phyloP scores from a whole-genome alignment of 1,140 invertebrate species.

The Scaptodrosophila lebanonensis region DNA sequence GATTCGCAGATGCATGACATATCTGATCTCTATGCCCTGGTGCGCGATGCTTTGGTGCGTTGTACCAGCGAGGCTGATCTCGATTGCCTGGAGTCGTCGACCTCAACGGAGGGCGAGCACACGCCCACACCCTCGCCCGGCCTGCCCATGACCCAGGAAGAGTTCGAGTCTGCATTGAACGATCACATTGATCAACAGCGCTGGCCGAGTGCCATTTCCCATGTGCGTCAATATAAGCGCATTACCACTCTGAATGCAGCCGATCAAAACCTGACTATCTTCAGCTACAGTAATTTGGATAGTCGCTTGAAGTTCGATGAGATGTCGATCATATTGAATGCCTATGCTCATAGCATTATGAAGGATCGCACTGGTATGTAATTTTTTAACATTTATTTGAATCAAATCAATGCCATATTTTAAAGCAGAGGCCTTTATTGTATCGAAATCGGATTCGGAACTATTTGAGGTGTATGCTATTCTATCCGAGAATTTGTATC shows the following conservation, averaged over 20 bases:
- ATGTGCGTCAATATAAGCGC: conserved; percentile 72
- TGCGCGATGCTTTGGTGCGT: conserved; percentile 72
- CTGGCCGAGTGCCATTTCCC: conserved; percentile 69
- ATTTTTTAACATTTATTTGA: background rate
- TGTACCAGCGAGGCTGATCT: conserved; percentile 68
- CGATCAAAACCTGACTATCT: conserved; percentile 61
- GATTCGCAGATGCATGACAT: conserved; percentile 75
- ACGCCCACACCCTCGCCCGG: conserved; percentile 75
- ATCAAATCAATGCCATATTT: background rate
- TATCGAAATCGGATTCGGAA: conserved; percentile 74
- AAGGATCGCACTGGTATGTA: conserved; percentile 70
- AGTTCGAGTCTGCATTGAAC: conserved; percentile 61
- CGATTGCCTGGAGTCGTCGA: conserved; percentile 74
- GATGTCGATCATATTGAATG: conserved; percentile 72
- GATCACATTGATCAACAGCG: conserved; percentile 73
- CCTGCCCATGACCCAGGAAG: conserved; percentile 67
- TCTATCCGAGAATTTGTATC: conserved; percentile 75
- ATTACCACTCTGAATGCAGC: conserved; percentile 52
- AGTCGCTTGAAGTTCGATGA: conserved; percentile 72
- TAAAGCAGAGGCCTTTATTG: conserved; percentile 66
- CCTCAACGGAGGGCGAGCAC: conserved; percentile 75
- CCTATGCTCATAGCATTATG: conserved; percentile 71
- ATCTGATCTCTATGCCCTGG: conserved; percentile 70
- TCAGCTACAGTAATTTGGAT: conserved; percentile 57
- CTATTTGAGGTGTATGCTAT: conserved; percentile 72